Evolutionary conservation across 1,140 invertebrate genomes (phyloP).

Genomic region (Maconellicoccus hirsutus): DNA sequence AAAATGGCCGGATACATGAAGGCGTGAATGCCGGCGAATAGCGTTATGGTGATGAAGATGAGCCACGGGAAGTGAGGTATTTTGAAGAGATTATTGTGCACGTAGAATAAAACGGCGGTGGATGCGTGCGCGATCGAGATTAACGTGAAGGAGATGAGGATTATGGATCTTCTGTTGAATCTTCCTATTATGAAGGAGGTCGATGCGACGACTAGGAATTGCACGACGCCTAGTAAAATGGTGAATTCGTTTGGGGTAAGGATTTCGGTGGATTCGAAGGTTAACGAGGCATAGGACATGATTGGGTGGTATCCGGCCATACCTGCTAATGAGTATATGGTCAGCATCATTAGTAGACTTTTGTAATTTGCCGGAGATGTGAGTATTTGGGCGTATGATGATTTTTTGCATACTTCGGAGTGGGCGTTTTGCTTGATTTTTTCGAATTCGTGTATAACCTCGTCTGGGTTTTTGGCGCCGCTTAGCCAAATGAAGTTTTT

Average conservation of each 20-base stretch:
- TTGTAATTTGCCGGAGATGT: constrained; percentile 36
- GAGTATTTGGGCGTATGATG: constrained; percentile 37
- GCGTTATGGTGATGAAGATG: constrained; percentile 42
- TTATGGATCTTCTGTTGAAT: constrained; percentile 39
- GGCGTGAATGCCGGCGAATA: constrained; percentile 45
- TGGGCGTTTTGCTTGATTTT: constrained; percentile 30
- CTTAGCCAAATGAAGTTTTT: constrained; percentile 52
- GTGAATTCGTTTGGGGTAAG: constrained; percentile 27
- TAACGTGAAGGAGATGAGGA: constrained; percentile 36
- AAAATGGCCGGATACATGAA: constrained; percentile 41
- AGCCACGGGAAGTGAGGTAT: constrained; percentile 36
- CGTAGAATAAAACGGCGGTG: constrained; percentile 37
- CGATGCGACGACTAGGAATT: constrained; percentile 37
- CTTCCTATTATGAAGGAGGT: constrained; percentile 39
- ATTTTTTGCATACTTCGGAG: constrained; percentile 33
- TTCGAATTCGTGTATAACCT: constrained; percentile 27
- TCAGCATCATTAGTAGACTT: constrained; percentile 40
- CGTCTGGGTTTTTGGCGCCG: constrained; percentile 30
- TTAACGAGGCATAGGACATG: constrained; percentile 28
- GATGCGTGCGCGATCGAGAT: constrained; percentile 35
- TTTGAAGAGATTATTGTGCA: constrained; percentile 35
- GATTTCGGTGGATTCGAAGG: constrained; percentile 32
- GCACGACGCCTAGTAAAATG: constrained; percentile 28
- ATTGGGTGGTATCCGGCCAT: constrained; percentile 29
- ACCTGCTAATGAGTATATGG: constrained; percentile 29